Conservation (phyloP, 2,888 invertebrate species). For the Blastobasis adustella region DNA sequence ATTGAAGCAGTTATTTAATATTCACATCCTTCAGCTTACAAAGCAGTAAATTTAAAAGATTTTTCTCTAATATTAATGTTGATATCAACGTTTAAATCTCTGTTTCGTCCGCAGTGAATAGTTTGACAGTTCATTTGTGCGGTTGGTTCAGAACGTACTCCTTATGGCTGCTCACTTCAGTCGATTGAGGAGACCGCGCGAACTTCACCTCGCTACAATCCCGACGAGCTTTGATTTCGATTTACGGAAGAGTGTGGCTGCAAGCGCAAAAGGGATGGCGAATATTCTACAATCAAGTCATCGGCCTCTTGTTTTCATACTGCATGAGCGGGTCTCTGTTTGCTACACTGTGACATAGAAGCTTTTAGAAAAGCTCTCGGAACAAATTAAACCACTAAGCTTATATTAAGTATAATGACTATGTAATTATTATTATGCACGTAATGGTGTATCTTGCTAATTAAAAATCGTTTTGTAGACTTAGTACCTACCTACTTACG, state of each 20-base stretch:
- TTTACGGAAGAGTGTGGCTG: constrained; percentile 68
- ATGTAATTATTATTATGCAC: too few relatives aligned
- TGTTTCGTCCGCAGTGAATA: neutral
- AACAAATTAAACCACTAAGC: too few relatives aligned
- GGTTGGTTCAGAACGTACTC: constrained; percentile 42
- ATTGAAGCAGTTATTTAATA: too few relatives aligned
- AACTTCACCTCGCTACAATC: constrained; percentile 61
- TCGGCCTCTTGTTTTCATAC: constrained; percentile 64
- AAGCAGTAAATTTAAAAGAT: too few relatives aligned
- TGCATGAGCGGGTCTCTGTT: constrained; percentile 44
- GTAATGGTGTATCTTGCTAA: too few relatives aligned
- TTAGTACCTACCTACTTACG: too few relatives aligned
- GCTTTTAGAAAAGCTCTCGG: too few relatives aligned
- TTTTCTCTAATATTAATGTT: too few relatives aligned
- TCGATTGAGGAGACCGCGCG: constrained; percentile 24
- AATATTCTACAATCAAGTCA: constrained; percentile 60
- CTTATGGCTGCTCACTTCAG: constrained; percentile 45
- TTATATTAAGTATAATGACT: too few relatives aligned
- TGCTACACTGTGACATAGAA: constrained; percentile 44
- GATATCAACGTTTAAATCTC: too few relatives aligned
- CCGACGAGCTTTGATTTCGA: constrained; percentile 75
- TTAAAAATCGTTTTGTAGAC: too few relatives aligned
- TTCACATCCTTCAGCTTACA: too few relatives aligned
- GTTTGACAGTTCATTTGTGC: neutral
- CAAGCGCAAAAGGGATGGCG: constrained; percentile 44